Conservation (phyloP, 35 echinoderm and acorn worm genomes). For the Nesometra sesokonis region DNA sequence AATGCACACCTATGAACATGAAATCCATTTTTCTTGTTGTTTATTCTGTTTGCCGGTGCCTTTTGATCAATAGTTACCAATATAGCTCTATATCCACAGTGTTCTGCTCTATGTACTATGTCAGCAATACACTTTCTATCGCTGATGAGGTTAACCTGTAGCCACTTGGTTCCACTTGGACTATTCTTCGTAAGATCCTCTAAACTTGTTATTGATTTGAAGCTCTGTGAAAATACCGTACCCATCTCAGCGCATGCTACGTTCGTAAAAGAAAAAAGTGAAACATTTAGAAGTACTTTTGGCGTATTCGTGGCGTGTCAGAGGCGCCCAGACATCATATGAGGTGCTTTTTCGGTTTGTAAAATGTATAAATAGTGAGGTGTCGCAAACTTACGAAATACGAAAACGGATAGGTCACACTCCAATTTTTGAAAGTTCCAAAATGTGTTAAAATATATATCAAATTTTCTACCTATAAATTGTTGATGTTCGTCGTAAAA, state of each 20-base stretch:
- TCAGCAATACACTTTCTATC: neutral
- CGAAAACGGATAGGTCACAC: no score
- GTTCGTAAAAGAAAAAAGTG: no score
- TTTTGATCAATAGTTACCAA: neutral
- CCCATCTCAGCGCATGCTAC: neutral
- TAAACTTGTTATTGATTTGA: neutral
- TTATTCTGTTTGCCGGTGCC: neutral
- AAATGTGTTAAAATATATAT: no score
- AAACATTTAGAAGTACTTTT: no score
- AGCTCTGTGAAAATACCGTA: neutral
- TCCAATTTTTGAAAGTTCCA: no score
- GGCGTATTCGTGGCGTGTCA: neutral
- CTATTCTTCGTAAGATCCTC: neutral
- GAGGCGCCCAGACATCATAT: neutral
- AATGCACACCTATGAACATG: neutral
- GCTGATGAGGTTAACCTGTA: neutral
- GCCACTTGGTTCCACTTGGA: neutral
- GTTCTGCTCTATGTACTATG: neutral
- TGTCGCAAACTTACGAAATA: no score
- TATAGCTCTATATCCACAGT: neutral
- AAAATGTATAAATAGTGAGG: no score
- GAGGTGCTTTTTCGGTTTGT: neutral
- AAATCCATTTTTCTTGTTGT: neutral
- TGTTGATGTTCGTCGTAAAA: no score
- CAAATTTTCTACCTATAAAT: no score